Evolutionary conservation across 2,888 invertebrate species (phyloP), one percentile per base, ranked within the genome.

Genomic region (Malacosoma neustria): DNA sequence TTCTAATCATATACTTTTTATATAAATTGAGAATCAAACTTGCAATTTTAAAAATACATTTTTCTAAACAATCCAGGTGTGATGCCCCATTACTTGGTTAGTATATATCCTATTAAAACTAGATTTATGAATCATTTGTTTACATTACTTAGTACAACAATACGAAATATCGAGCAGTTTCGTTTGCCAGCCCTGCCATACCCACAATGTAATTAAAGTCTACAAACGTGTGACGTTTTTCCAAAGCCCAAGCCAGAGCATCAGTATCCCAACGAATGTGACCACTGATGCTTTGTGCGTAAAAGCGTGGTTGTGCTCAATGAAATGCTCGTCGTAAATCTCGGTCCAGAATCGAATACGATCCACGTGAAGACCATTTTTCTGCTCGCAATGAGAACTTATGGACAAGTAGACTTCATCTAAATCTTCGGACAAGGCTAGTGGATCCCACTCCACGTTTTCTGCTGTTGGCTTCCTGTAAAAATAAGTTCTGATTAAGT

Each of bases 361-460:
- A 3, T 59, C 48, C 22, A 51, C 33, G 45, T 79, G 72, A 5
- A 74, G 30, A 1, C 76, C 76, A 5, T 34, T 51, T 35, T 36
- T 36, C 29, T 46, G 13, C 6, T 30, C 37, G 1, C 56, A 39
- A 13, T 54, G 41, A 0, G 42, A 35, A 3, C 44, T 57, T 14
- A 80, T 72, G 1, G 59, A 57, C n/a, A 81, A 41, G 64, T 66
- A 74, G 15, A 52, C 46, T 43, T 81, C 80, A 1, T 62, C 50
- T 0, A 39, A 30, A 2, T 57, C 58, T 2, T 43, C 37, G 2
- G 49, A 44, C 1, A 40, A 32, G 35, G 51, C 48, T 32, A 76
- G 38, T 11, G 54, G 43, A 1, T 49, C 45, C 77, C 77, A 79
- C 12, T 35, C 40, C 4, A 72, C 41, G 7, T 48, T 47, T 0